Conservation (phyloP, 92 coral and sea anemone genomes). For the Zoanthus gigantus region DNA sequence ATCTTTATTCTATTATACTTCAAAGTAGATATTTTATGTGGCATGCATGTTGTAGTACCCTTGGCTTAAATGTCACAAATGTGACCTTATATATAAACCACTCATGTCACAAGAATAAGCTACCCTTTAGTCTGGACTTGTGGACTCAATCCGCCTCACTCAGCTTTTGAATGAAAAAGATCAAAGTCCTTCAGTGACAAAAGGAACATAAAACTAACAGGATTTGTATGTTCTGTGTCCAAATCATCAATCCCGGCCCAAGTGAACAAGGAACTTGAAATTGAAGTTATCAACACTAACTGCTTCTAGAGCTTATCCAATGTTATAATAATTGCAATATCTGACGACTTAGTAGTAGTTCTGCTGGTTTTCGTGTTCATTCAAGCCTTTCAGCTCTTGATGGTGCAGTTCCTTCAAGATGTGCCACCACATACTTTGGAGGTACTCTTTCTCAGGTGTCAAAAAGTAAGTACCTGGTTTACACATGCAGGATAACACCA, state of each 20-base stretch:
- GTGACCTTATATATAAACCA: too few species aligned
- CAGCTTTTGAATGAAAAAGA: not conserved
- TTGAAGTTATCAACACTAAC: constrained; percentile 15
- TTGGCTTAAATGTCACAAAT: too few species aligned
- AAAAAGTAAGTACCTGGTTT: constrained; percentile 15
- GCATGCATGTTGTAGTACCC: too few species aligned
- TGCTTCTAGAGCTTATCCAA: constrained; percentile 38
- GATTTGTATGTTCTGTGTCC: not conserved
- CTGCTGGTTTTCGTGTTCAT: not conserved
- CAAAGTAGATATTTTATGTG: too few species aligned
- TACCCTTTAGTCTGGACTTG: not conserved
- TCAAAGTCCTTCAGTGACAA: constrained; percentile 12
- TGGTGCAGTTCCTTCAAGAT: constrained; percentile 38
- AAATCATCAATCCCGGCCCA: constrained; percentile 15
- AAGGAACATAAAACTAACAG: constrained; percentile 16
- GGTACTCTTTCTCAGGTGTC: constrained; percentile 14
- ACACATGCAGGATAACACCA: constrained; percentile 33
- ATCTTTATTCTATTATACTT: too few species aligned
- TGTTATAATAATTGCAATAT: constrained; percentile 30
- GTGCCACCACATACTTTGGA: constrained; percentile 10
- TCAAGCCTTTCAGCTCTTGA: constrained; percentile 22
- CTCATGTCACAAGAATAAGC: too few species aligned
- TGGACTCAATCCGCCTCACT: constrained; percentile 12
- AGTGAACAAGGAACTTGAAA: constrained; percentile 1
- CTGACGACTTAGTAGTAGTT: constrained; percentile 27